phyloP scores from a whole-genome alignment of 2,888 invertebrate genomes.

The Alviniconcha strummeri region DNA sequence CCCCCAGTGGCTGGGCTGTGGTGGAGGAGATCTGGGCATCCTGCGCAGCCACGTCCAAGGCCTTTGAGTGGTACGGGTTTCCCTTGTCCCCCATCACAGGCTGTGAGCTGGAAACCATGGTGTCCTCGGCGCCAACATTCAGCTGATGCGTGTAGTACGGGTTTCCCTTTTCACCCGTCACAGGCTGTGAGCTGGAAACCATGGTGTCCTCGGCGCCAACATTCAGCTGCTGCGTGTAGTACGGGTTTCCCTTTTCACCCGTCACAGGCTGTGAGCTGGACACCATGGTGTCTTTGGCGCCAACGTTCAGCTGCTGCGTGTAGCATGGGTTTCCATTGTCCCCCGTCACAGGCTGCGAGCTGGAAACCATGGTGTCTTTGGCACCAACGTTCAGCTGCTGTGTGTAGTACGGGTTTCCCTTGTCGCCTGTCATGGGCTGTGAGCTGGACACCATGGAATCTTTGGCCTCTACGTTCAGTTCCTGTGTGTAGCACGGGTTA shows the following conservation, averaged over 20 bases:
- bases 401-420: neutral
- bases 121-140: conserved; percentile 18
- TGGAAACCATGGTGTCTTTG: neutral
- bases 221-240: conserved; percentile 22
- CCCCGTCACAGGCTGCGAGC: conserved; percentile 1
- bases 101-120: neutral
- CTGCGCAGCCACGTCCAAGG: conserved; percentile 32
- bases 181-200: neutral
- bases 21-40: conserved; percentile 11
- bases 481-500: conserved; percentile 10
- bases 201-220: conserved; percentile 24
- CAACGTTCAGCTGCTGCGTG: conserved; percentile 27
- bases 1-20: neutral
- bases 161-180: conserved; percentile 36
- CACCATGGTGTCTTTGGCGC: conserved; percentile 21
- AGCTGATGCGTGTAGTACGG: conserved; percentile 27
- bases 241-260: conserved; percentile 36
- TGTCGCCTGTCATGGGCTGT: neutral
- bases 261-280: neutral
- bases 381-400: too few relatives aligned
- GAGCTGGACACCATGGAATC: neutral
- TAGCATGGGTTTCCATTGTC: conserved; percentile 33
- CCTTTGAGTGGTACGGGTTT: conserved; percentile 20
- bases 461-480: neutral
- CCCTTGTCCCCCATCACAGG: conserved; percentile 30